These are phyloP conservation scores for Listronotus bonariensis DNA, from an alignment of 1,140 invertebrate species.

Conservation along the genomic window DNA sequence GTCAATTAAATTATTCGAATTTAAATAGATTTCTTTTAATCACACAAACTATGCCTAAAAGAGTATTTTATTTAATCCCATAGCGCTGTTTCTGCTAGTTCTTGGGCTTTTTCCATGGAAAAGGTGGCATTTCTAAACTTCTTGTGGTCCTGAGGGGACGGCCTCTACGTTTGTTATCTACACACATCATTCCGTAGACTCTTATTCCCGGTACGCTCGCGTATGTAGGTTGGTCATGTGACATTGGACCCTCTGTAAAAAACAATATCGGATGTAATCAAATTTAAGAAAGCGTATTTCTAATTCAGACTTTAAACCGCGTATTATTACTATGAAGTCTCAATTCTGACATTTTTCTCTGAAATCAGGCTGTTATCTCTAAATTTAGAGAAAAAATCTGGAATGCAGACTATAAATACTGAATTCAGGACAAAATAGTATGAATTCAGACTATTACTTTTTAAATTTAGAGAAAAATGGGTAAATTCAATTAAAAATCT, in stretches of 20 bases:
- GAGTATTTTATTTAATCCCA: constrained; percentile 59
- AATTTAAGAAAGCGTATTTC: not conserved
- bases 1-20: constrained; percentile 11
- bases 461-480: too few relatives aligned
- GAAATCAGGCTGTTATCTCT: too few relatives aligned
- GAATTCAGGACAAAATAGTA: too few relatives aligned
- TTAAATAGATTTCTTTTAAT: constrained; percentile 25
- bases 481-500: too few relatives aligned
- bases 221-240: constrained; percentile 90
- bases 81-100: constrained; percentile 64
- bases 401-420: too few relatives aligned
- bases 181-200: constrained; percentile 94
- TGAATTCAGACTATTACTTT: too few relatives aligned
- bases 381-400: too few relatives aligned
- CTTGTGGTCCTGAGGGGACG: constrained; percentile 60
- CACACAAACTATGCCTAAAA: constrained; percentile 17
- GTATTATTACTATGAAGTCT: too few relatives aligned
- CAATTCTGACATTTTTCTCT: too few relatives aligned
- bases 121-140: constrained; percentile 61
- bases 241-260: constrained; percentile 83
- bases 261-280: constrained; percentile 14
- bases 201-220: constrained; percentile 89
- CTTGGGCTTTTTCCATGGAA: constrained; percentile 75
- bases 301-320: too few relatives aligned
- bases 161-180: constrained; percentile 60